A percentile compares a stretch with the other conserved stretches of the same genome.
phyloP scores from a whole-genome alignment of 2,113 vertebrate genomes.

The Laticauda colubrina region DNA sequence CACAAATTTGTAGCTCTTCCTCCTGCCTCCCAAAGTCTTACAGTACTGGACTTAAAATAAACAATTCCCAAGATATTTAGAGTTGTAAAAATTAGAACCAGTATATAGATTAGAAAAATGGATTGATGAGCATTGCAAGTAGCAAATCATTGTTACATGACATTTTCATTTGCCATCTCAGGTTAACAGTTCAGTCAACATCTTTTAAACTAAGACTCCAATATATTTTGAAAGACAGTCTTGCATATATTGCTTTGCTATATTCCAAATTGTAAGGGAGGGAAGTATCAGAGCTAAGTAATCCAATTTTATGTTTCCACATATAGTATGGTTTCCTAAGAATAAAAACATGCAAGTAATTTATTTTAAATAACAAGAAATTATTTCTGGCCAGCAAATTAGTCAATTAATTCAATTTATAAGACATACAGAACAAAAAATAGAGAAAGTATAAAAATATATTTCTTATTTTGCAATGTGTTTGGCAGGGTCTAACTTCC shows the following conservation, averaged over 20 bases:
- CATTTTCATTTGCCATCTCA: too few species aligned
- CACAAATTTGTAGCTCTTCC: too few species aligned
- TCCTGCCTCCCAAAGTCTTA: not conserved
- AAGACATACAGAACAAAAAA: not conserved
- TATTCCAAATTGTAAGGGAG: not conserved
- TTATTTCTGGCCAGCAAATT: not conserved
- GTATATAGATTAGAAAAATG: not conserved
- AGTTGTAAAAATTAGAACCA: not conserved
- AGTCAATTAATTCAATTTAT: not conserved
- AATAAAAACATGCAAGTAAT: not conserved
- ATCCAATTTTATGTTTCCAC: not conserved
- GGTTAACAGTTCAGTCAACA: not conserved
- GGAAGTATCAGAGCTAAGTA: not conserved
- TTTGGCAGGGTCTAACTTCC: conserved; percentile 2
- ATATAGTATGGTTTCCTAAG: not conserved
- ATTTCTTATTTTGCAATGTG: conserved; percentile 1
- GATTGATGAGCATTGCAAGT: not conserved
- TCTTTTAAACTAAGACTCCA: not conserved
- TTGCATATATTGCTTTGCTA: not conserved
- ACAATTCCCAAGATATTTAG: not conserved
- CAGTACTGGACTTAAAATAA: not conserved
- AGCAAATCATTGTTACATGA: not conserved
- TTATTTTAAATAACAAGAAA: not conserved
- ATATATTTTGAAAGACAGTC: not conserved
- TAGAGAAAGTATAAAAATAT: not conserved